Evolutionary conservation across 2,113 vertebrate genomes (phyloP).

Genomic region (Dolichotis patagonum): DNA sequence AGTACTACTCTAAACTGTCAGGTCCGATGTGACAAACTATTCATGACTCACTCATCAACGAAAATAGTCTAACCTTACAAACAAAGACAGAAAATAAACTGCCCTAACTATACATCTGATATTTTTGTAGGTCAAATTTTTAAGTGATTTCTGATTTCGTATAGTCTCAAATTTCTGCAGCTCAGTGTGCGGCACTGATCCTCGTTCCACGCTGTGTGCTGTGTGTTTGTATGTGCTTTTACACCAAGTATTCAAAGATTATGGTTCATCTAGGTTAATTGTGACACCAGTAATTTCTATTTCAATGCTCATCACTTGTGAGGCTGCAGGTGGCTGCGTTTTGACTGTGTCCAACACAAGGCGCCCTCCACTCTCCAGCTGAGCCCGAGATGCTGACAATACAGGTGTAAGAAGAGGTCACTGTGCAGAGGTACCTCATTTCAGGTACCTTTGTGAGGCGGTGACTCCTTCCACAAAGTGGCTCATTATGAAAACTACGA

Average conservation of each 20-base stretch:
- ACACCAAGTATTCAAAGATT: background rate
- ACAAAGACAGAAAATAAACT: background rate
- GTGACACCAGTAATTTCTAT: conserved; percentile 64
- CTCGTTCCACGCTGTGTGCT: background rate
- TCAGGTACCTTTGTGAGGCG: background rate
- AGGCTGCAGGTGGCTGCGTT: conserved; percentile 64
- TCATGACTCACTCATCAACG: background rate
- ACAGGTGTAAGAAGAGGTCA: conserved; percentile 40
- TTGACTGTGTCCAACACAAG: background rate
- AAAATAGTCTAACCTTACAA: background rate
- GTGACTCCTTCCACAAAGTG: conserved; percentile 33
- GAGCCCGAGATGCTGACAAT: conserved; percentile 44
- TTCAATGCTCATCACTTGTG: conserved; percentile 41
- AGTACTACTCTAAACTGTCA: background rate
- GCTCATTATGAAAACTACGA: conserved; percentile 48
- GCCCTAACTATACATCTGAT: background rate
- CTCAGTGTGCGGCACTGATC: conserved; percentile 29
- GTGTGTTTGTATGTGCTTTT: background rate
- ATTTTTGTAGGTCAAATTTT: background rate
- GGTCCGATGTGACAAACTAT: background rate
- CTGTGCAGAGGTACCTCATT: background rate
- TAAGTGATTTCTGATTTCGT: conserved; percentile 19
- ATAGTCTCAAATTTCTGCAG: background rate
- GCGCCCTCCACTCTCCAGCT: conserved; percentile 6
- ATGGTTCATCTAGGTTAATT: conserved; percentile 61